These are phyloP conservation scores for Phallusia fumigata DNA, from an alignment of 23 tunicate species.

Conservation along the genomic window DNA sequence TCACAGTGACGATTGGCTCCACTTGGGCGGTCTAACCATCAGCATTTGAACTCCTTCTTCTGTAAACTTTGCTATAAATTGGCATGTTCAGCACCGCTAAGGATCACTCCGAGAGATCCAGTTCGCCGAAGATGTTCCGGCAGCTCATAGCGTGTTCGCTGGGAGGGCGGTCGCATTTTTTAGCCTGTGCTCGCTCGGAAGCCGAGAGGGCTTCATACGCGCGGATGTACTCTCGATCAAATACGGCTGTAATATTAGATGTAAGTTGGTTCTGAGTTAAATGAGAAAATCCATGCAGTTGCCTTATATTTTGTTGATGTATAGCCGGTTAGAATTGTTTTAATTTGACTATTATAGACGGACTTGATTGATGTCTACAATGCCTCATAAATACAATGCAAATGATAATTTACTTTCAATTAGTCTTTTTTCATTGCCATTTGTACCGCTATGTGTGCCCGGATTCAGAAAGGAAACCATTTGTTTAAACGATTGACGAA, in stretches of 20 bases:
- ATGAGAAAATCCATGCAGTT: too few species aligned
- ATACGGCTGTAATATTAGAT: conserved; percentile 51
- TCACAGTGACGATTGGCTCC: conserved; percentile 4
- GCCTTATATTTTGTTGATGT: too few species aligned
- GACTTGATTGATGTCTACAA: too few species aligned
- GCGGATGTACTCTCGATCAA: conserved; percentile 75
- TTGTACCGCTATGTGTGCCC: too few species aligned
- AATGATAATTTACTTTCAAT: too few species aligned
- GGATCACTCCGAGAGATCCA: conserved; percentile 52
- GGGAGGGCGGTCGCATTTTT: conserved; percentile 73
- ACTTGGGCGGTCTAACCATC: neutral
- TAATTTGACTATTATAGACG: too few species aligned
- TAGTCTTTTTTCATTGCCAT: too few species aligned
- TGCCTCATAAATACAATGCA: too few species aligned
- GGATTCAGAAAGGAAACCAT: too few species aligned
- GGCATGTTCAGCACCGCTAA: conserved; percentile 1
- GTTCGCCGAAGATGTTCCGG: conserved; percentile 66
- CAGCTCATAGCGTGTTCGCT: conserved; percentile 48
- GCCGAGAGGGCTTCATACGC: conserved; percentile 67
- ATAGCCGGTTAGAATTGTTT: too few species aligned
- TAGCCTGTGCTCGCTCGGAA: conserved; percentile 40
- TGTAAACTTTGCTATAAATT: neutral
- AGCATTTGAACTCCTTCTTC: neutral
- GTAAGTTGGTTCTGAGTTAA: too few species aligned
- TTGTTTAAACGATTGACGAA: too few species aligned